Evolutionary conservation across 2,113 vertebrate species (phyloP), one percentile per base, ranked within the genome.

Genomic region (Nannospalax galili): DNA sequence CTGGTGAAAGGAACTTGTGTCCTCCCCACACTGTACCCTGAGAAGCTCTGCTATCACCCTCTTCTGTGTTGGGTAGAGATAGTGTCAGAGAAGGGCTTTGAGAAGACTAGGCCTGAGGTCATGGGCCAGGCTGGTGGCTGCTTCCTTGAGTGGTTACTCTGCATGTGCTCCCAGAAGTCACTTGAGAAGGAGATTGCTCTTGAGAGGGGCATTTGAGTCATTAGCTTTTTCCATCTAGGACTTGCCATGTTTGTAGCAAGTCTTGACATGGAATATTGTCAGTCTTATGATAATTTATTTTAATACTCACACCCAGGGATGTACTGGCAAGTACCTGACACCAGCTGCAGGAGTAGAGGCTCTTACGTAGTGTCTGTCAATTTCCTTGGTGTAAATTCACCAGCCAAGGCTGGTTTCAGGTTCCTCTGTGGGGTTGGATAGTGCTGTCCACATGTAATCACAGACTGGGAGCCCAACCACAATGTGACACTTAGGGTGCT

Each of bases 401-500:
- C 1, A 7, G 40, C 42, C 0, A 0, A 19, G 77, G 75, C 37
- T 37, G 89, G 7, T 26, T 32, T n/a, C 45, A 3, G 65, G 19
- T 52, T 60, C 40, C 30, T 7, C 35, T 0, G 7, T 9, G 2
- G 52, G 45, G n/a, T 1, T 62, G 65, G 40, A 20, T n/a, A 45
- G 19, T 12, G 26, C 7, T 1, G 8, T 30, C 15, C 15, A 30
- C 80, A 32, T 14, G 52, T 2, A 2, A 26, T 22, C 40, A 26
- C 35, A 3, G 8, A 42, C 42, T 22, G 37, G 60, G 56, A 14
- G 28, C 58, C 2, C 0, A 3, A 32, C 67, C 14, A 32, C 28
- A 5, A 42, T 22, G 0, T 11, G 1, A 0, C 12, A 2, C 22
- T 3, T 32, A 11, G 26, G 5, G 10, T 14, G 2, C 30, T 4